Conservation (phyloP, 2,888 invertebrate genomes). For the Macrophya annulata region DNA sequence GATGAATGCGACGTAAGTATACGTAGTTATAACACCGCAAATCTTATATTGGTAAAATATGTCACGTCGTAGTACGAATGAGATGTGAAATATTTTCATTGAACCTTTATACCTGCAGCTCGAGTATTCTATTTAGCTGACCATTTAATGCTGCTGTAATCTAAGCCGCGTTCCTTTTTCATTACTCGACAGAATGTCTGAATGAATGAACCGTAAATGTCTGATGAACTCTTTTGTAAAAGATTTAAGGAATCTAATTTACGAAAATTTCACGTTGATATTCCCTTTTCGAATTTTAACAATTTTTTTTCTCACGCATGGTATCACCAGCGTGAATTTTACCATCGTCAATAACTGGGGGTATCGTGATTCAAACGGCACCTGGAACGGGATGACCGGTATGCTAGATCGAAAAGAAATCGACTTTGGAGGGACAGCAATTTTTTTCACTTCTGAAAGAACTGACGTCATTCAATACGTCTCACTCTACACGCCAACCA, state of each 20-base stretch:
- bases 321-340: slow-evolving; percentile 66
- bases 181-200: slow-evolving; percentile 9
- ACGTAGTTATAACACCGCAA: background rate
- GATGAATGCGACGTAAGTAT: slow-evolving; percentile 75
- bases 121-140: background rate
- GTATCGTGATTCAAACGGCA: slow-evolving; percentile 72
- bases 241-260: no score
- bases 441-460: slow-evolving; percentile 83
- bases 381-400: slow-evolving; percentile 76
- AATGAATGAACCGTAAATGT: no score
- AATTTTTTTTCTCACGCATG: background rate
- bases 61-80: background rate
- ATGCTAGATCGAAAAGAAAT: slow-evolving; percentile 73
- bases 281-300: background rate
- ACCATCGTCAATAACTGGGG: slow-evolving; percentile 72
- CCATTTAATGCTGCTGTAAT: background rate
- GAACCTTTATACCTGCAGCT: background rate
- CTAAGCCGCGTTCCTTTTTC: slow-evolving; percentile 18
- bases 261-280: no score
- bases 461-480: slow-evolving; percentile 85
- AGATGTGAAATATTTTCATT: slow-evolving; percentile 17
- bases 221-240: no score
- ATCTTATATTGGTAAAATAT: background rate
- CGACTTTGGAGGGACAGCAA: slow-evolving; percentile 78
- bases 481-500: slow-evolving; percentile 85